Base-by-base conservation (phyloP, 2,888 invertebrate species). In the Noctuana brunneofusca region DNA sequence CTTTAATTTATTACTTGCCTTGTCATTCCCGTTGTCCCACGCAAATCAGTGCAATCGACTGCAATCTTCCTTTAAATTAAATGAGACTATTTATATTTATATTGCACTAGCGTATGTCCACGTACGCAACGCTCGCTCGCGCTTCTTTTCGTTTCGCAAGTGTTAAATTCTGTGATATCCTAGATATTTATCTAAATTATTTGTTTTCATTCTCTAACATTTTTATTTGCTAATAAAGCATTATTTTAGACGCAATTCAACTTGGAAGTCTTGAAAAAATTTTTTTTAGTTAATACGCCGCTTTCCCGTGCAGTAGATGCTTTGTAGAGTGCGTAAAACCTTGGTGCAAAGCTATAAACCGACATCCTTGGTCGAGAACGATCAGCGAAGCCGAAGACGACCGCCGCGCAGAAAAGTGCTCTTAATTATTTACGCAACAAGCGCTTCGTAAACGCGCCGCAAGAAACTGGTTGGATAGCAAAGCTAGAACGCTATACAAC, bases 341-440 rank as follows among this genome's bases (percentile, higher is more conserved):
- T 58, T 63, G 67, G 50, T 63, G 63, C 65, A 62, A 43, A 56
- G 46, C 46, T 56, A 46, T 2, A 9, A 14, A 14, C 56, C 46
- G 18, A 56, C 43, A 56, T 56, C n/a, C 18, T 49, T 46, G 59
- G 66, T 57, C 32, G 60, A 65, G 64, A 60, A 63, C 60, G 64
- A 66, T 64, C 64, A 63, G 64, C 56, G 58, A 52, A 64, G 64
- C 57, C 65, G 64, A 38, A 38, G 38, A 38, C 14, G 38, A 6
- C 38, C 69, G 72, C 68, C 75, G 70, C 76, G 76, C 71, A 75
- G 76, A 80, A 81, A 81, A 87, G 87, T 80, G 83, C 78, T 74
- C 83, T 89, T 85, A 87, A 88, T 88, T 88, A 89, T 88, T 87
- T 71, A 89, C 83, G 81, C 75, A 72, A 73, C 70, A 74, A 74